These are phyloP conservation scores for Sesamia nonagrioides DNA, from an alignment of 1,140 invertebrate species.

Conservation along the genomic window DNA sequence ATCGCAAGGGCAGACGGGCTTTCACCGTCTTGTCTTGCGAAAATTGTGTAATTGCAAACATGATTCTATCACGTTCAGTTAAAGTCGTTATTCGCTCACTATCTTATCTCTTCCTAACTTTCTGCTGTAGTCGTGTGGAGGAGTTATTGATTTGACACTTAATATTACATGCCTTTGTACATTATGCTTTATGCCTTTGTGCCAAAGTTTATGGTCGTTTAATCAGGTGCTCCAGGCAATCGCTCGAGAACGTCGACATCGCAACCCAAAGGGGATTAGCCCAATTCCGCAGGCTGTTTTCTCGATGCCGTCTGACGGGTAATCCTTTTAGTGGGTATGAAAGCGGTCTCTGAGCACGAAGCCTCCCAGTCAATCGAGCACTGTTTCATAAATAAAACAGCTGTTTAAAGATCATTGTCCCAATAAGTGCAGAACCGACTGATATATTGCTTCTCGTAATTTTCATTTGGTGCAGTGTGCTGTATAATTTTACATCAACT, in stretches of 20 bases:
- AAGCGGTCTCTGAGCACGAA: conserved; percentile 59
- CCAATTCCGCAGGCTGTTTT: conserved; percentile 60
- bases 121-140: conserved; percentile 67
- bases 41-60: conserved; percentile 63
- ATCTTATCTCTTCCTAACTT: conserved; percentile 66
- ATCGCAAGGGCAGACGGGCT: conserved; percentile 82
- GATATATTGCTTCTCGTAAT: conserved; percentile 54
- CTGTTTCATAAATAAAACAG: conserved; percentile 61
- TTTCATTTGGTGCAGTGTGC: conserved; percentile 44
- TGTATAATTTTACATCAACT: conserved; percentile 52
- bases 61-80: conserved; percentile 62
- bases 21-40: conserved; percentile 77
- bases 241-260: conserved; percentile 42
- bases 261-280: conserved; percentile 61
- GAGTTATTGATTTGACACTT: conserved; percentile 78
- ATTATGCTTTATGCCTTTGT: conserved; percentile 56
- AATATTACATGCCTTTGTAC: conserved; percentile 60
- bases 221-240: conserved; percentile 53
- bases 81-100: conserved; percentile 69
- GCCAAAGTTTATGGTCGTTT: conserved; percentile 48
- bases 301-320: conserved; percentile 52
- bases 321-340: conserved; percentile 62
- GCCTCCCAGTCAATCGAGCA: conserved; percentile 58
- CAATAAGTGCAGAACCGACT: conserved; percentile 58
- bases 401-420: conserved; percentile 57